Conservation (phyloP, 2,113 vertebrate genomes). For the zebrafish (Danio rerio) region DNA sequence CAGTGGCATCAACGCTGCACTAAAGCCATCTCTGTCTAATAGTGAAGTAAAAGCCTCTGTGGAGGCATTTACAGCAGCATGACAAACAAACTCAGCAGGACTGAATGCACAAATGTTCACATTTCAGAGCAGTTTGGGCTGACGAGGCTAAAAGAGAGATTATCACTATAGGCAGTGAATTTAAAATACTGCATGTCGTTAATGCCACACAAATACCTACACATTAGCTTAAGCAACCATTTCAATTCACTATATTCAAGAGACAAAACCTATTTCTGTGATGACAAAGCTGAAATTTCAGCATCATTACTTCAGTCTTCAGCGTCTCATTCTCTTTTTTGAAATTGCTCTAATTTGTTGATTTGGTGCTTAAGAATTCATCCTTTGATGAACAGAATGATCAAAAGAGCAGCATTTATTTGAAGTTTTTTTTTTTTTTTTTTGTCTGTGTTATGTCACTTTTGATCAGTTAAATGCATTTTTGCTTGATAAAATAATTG, state of each 20-base stretch:
- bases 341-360: neutral
- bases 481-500: too few species aligned
- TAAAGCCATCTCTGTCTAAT: neutral
- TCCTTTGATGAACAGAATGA: neutral
- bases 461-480: too few species aligned
- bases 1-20: neutral
- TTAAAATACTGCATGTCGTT: neutral
- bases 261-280: neutral
- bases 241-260: neutral
- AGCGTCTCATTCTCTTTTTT: neutral
- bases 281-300: neutral
- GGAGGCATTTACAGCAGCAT: constrained; percentile 13
- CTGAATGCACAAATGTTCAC: neutral
- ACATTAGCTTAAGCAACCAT: neutral
- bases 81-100: constrained; percentile 27
- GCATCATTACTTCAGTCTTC: neutral
- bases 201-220: neutral
- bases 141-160: neutral
- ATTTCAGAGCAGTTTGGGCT: neutral
- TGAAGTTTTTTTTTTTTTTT: neutral
- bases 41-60: neutral
- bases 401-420: neutral
- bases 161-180: neutral
- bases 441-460: too few species aligned
- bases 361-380: neutral